Conservation (phyloP, 2,888 invertebrate species). For the Heliconius cydno region DNA sequence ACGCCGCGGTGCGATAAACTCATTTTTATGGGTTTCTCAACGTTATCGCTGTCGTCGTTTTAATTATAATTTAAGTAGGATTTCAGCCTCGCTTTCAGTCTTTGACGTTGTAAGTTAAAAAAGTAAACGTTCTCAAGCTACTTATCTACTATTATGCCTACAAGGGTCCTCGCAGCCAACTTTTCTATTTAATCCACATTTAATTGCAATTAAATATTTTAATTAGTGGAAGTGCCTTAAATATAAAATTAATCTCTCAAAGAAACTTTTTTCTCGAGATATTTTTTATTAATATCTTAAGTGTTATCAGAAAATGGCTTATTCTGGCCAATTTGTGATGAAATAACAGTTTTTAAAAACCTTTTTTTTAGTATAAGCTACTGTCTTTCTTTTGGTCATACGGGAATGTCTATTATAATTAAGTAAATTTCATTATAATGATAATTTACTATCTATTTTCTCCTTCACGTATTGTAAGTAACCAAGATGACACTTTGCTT, state of each 20-base stretch:
- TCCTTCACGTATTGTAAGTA: neutral
- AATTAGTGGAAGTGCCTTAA: conserved; percentile 26
- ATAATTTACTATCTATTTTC: neutral
- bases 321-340: neutral
- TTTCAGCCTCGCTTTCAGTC: conserved; percentile 53
- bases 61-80: conserved; percentile 71
- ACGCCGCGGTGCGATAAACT: conserved; percentile 68
- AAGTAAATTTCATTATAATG: no score
- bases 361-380: neutral
- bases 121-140: conserved; percentile 49
- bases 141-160: conserved; percentile 45
- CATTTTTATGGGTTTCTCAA: conserved; percentile 70
- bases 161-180: conserved; percentile 42
- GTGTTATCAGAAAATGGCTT: conserved; percentile 5
- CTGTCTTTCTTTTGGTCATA: neutral
- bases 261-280: conserved; percentile 22
- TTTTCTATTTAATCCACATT: conserved; percentile 45
- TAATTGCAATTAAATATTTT: conserved; percentile 45
- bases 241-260: conserved; percentile 25
- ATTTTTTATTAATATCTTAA: conserved; percentile 15
- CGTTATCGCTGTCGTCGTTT: conserved; percentile 73
- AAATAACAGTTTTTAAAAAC: neutral
- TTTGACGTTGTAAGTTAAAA: conserved; percentile 50
- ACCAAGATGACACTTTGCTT: neutral
- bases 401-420: neutral